Conservation (phyloP, 2,888 invertebrate species). For the Baronia brevicornis region DNA sequence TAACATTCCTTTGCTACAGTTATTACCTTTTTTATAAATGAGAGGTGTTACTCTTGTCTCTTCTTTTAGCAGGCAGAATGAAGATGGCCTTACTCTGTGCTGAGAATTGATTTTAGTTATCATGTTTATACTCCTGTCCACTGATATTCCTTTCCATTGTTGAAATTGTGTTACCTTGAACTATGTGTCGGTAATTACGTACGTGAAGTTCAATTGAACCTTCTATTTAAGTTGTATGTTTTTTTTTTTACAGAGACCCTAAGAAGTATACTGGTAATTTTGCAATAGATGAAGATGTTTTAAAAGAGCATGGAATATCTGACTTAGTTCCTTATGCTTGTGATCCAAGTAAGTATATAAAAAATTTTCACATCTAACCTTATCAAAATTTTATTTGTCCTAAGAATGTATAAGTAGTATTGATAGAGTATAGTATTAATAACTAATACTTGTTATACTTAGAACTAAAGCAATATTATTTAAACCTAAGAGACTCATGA, state of each 20-base stretch:
- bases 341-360: constrained; percentile 79
- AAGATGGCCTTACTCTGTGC: no score
- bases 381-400: background rate
- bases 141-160: no score
- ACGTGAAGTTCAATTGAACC: background rate
- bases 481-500: no score
- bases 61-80: no score
- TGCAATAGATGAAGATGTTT: constrained; percentile 92
- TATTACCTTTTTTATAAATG: no score
- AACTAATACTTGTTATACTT: no score
- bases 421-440: background rate
- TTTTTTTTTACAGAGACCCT: constrained; percentile 80
- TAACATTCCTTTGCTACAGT: no score
- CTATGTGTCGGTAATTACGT: no score
- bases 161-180: background rate
- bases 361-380: background rate
- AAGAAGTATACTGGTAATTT: constrained; percentile 90
- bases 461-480: no score
- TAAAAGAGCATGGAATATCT: constrained; percentile 85
- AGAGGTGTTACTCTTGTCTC: no score
- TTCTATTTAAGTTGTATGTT: constrained; percentile 23
- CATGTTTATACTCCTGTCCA: no score
- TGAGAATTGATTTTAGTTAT: no score
- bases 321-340: constrained; percentile 91
- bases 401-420: background rate